phyloP scores from a whole-genome alignment of 2,888 invertebrate species.

The Drosophila anceps region DNA sequence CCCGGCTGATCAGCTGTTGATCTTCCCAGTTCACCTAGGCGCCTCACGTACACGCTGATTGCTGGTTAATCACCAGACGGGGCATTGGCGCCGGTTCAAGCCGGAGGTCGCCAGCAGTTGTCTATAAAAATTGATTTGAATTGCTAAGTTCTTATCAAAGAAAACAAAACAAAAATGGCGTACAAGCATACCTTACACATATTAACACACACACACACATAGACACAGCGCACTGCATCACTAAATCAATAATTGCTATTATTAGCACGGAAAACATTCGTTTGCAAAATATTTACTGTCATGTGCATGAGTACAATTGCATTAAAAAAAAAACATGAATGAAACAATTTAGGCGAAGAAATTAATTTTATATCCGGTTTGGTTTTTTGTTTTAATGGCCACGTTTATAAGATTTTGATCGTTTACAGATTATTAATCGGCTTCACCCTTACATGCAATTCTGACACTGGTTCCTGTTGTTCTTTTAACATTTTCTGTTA shows the following conservation, averaged over 20 bases:
- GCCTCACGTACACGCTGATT: constrained; percentile 56
- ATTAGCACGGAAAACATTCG: constrained; percentile 18
- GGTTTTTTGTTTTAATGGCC: not conserved
- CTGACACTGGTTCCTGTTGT: not conserved
- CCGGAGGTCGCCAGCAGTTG: constrained; percentile 17
- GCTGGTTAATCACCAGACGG: constrained; percentile 23
- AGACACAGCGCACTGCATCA: not conserved
- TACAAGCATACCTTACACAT: not conserved
- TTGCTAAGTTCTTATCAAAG: constrained; percentile 20
- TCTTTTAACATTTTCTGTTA: constrained; percentile 1
- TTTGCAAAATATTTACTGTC: constrained; percentile 9
- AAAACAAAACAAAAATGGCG: not conserved
- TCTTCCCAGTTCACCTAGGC: constrained; percentile 38
- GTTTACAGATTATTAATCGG: not conserved
- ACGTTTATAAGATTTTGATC: not conserved
- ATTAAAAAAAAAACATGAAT: constrained; percentile 19
- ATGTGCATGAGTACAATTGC: constrained; percentile 18
- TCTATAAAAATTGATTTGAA: constrained; percentile 19
- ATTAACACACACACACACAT: not conserved
- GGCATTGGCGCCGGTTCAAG: constrained; percentile 19
- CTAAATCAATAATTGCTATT: not conserved
- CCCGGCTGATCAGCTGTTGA: constrained; percentile 29
- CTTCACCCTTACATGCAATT: too few relatives aligned
- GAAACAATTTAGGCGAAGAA: constrained; percentile 1
- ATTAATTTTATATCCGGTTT: not conserved